Evolutionary conservation across 64 coral and sea anemone genomes (phyloP).

Genomic region (Montipora cactus): DNA sequence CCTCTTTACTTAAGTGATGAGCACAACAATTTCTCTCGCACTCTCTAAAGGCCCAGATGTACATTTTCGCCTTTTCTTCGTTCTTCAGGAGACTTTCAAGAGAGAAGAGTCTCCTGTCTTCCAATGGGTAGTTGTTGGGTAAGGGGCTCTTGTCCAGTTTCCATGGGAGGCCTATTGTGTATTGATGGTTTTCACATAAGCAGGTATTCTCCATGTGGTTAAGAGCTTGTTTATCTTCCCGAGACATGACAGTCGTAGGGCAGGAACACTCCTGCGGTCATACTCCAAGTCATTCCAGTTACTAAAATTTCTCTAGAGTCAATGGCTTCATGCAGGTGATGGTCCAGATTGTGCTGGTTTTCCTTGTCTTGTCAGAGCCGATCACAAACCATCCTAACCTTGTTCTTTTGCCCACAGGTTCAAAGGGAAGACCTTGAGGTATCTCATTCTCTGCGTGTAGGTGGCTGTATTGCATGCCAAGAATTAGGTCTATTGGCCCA

Average conservation of each 20-base stretch:
- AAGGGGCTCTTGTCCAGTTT: background rate
- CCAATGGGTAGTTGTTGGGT: slow-evolving; percentile 16
- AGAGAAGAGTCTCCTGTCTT: background rate
- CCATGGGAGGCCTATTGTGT: slow-evolving; percentile 41
- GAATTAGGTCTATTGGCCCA: slow-evolving; percentile 1
- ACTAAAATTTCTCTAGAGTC: too few relatives aligned
- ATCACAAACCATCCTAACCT: slow-evolving; percentile 1
- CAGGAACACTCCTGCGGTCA: too few relatives aligned
- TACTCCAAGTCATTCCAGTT: too few relatives aligned
- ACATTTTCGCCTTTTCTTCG: slow-evolving; percentile 14
- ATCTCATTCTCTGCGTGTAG: background rate
- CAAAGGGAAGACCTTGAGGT: background rate
- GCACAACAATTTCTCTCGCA: slow-evolving; percentile 30
- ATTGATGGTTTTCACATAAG: background rate
- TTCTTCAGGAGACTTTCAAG: slow-evolving; percentile 35
- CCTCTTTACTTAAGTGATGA: background rate
- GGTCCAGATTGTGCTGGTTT: background rate
- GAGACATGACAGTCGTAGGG: too few relatives aligned
- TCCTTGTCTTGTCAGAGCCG: background rate
- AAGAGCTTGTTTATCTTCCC: background rate
- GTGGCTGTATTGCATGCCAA: slow-evolving; percentile 23
- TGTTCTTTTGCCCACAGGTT: background rate
- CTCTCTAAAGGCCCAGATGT: background rate
- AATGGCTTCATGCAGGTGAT: too few relatives aligned
- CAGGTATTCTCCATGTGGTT: background rate